These are phyloP conservation scores for Clarias gariepinus DNA, from an alignment of 2,113 vertebrate species.

Conservation along the genomic window DNA sequence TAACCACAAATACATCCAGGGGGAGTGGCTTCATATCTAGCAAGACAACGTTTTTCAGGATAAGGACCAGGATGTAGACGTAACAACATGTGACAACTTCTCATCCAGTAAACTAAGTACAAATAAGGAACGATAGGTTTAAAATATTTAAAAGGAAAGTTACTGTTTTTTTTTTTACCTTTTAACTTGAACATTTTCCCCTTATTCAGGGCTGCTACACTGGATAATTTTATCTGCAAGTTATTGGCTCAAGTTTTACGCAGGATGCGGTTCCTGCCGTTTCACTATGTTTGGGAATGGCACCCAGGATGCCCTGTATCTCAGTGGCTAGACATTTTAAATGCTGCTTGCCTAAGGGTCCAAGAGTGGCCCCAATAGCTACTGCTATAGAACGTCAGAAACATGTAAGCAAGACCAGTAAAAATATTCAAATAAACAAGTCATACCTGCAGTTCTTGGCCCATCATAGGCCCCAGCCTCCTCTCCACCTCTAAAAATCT, in stretches of 20 bases:
- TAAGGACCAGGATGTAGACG: background rate
- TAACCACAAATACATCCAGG: background rate
- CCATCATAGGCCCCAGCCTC: conserved; percentile 93
- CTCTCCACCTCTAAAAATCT: conserved; percentile 94
- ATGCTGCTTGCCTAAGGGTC: too few species aligned
- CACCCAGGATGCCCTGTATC: too few species aligned
- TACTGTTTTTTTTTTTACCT: too few species aligned
- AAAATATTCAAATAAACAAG: background rate
- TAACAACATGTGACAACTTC: background rate
- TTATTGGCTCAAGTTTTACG: too few species aligned
- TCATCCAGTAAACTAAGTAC: background rate
- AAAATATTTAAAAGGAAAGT: background rate
- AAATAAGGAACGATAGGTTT: background rate
- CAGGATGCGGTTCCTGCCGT: too few species aligned
- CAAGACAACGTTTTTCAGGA: background rate
- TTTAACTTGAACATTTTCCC: too few species aligned
- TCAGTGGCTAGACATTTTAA: too few species aligned
- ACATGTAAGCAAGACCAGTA: background rate
- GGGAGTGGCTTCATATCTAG: background rate
- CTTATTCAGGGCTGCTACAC: too few species aligned
- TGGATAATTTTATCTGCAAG: too few species aligned
- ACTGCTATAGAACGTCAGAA: background rate
- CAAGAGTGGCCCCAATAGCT: too few species aligned
- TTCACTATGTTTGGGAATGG: too few species aligned
- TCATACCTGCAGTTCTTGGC: conserved; percentile 86